phyloP scores from a whole-genome alignment of 2,113 vertebrate species.

The Xenopus tropicalis region DNA sequence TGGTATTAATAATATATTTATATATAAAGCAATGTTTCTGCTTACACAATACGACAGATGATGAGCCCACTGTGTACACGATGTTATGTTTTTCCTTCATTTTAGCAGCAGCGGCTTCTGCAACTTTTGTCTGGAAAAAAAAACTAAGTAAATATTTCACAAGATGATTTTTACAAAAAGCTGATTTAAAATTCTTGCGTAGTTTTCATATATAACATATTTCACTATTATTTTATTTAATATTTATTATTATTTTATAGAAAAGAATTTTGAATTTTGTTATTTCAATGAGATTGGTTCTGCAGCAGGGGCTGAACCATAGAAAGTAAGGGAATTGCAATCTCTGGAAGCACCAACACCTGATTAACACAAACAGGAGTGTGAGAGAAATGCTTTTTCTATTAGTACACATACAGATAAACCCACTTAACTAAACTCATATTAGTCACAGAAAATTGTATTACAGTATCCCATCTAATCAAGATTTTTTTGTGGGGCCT shows the following conservation, averaged over 20 bases:
- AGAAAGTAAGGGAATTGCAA: constrained; percentile 64
- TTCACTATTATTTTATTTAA: too few relatives aligned
- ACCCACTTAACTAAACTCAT: too few relatives aligned
- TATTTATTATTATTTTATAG: constrained; percentile 50
- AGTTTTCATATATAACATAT: too few relatives aligned
- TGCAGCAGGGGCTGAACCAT: constrained; percentile 62
- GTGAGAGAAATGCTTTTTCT: neutral
- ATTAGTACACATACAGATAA: too few relatives aligned
- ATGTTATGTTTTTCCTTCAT: constrained; percentile 73
- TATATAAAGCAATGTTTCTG: neutral
- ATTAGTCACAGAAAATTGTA: too few relatives aligned
- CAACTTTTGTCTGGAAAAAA: constrained; percentile 71
- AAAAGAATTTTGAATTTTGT: constrained; percentile 65
- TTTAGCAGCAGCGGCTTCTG: constrained; percentile 69
- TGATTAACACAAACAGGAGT: constrained; percentile 48
- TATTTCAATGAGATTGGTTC: constrained; percentile 64
- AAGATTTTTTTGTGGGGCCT: too few relatives aligned
- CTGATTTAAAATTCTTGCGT: too few relatives aligned
- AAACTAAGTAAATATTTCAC: constrained; percentile 32
- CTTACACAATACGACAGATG: constrained; percentile 71
- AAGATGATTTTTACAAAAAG: neutral
- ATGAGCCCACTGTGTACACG: constrained; percentile 72
- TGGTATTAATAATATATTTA: too few relatives aligned
- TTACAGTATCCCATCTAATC: too few relatives aligned
- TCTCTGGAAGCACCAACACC: constrained; percentile 66